phyloP scores from a whole-genome alignment of 2,888 invertebrate species.

The Heteropelma amictum region DNA sequence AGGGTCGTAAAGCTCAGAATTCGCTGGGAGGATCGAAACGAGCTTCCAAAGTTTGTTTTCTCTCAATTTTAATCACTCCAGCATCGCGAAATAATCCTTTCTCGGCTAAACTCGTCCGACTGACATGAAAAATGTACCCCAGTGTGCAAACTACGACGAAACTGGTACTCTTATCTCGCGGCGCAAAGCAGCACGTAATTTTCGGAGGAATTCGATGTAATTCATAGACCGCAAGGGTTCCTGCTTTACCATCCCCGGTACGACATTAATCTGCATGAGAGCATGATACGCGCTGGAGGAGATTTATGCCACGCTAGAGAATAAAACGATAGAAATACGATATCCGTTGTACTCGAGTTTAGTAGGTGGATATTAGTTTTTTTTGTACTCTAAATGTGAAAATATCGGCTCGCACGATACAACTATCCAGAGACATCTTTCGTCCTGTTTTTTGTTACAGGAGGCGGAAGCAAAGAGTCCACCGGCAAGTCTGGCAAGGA shows the following conservation, averaged over 20 bases:
- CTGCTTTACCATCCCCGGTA: not conserved
- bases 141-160: too few relatives aligned
- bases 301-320: constrained; percentile 15
- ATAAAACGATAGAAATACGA: constrained; percentile 14
- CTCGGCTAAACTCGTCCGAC: too few relatives aligned
- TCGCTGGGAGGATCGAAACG: too few relatives aligned
- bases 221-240: not conserved
- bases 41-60: too few relatives aligned
- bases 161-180: not conserved
- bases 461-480: constrained; percentile 84
- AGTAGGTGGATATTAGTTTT: constrained; percentile 31
- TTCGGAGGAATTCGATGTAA: not conserved
- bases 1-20: too few relatives aligned
- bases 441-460: constrained; percentile 80
- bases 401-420: constrained; percentile 25
- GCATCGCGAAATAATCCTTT: too few relatives aligned
- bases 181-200: not conserved
- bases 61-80: too few relatives aligned
- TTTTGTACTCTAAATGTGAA: too few relatives aligned
- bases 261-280: constrained; percentile 39
- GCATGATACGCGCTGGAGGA: constrained; percentile 29
- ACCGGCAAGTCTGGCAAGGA: constrained; percentile 84
- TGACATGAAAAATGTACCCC: too few relatives aligned
- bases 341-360: not conserved
- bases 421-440: constrained; percentile 42